Percentiles rank a stretch among this genome's conserved stretches.
These are phyloP conservation scores for Nymphalis urticae DNA, from an alignment of 2,888 invertebrate species.

Conservation along the genomic window DNA sequence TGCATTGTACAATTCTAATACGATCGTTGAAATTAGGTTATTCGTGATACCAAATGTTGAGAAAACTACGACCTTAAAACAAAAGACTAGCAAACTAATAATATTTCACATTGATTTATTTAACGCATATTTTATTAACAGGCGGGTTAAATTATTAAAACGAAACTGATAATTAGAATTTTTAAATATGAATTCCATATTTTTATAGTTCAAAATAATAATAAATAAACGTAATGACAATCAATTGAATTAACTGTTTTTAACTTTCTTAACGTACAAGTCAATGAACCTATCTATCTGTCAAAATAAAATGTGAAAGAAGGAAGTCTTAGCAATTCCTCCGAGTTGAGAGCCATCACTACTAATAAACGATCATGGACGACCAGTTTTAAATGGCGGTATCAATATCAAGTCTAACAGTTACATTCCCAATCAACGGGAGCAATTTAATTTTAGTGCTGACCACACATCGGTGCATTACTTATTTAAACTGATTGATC, in stretches of 20 bases:
- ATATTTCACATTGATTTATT: not conserved
- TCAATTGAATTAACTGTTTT: too few relatives aligned
- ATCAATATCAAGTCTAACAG: slow-evolving; percentile 31
- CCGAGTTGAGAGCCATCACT: slow-evolving; percentile 16
- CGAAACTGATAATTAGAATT: too few relatives aligned
- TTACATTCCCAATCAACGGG: slow-evolving; percentile 31
- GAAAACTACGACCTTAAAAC: slow-evolving; percentile 1
- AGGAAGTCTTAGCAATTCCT: slow-evolving; percentile 18
- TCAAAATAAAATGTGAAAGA: slow-evolving; percentile 9
- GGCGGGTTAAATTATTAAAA: not conserved
- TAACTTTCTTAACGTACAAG: not conserved
- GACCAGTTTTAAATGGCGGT: slow-evolving; percentile 28
- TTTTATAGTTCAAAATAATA: too few relatives aligned
- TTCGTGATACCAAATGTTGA: slow-evolving; percentile 2
- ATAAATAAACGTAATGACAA: too few relatives aligned
- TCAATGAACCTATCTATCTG: slow-evolving; percentile 1
- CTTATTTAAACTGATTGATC: slow-evolving; percentile 34
- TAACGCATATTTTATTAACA: not conserved
- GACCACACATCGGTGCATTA: slow-evolving; percentile 32
- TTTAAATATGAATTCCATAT: too few relatives aligned
- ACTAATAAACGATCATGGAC: slow-evolving; percentile 31
- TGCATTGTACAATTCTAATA: not conserved
- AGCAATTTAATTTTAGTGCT: slow-evolving; percentile 33
- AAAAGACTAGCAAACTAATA: not conserved
- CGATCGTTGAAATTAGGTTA: not conserved